Evolutionary conservation across 2,888 invertebrate species (phyloP).

Genomic region (Zhuqinia jingwanae): DNA sequence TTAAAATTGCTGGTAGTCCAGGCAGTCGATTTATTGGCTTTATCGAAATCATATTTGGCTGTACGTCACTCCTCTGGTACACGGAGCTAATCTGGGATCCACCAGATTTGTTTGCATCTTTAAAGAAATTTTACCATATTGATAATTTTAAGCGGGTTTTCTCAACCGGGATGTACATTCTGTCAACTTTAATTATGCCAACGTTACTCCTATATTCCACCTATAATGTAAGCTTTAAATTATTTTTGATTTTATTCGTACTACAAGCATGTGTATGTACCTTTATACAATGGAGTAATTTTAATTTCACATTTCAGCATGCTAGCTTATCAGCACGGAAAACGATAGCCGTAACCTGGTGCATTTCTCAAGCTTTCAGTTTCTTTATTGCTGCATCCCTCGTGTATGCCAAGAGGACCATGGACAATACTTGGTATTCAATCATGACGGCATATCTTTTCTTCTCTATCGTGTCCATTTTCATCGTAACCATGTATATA

Average conservation of each 20-base stretch:
- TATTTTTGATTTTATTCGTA: neutral
- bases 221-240: neutral
- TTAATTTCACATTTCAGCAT: neutral
- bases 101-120: no score
- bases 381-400: neutral
- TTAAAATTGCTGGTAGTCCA: no score
- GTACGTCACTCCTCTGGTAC: no score
- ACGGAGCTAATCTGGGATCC: no score
- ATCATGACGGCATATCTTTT: neutral
- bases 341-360: neutral
- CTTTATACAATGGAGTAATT: neutral
- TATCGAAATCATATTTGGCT: no score
- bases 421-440: neutral
- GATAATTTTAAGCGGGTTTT: no score
- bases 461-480: neutral
- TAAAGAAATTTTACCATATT: no score
- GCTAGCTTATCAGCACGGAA: neutral
- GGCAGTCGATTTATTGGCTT: no score
- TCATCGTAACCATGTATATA: conserved; percentile 6
- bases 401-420: no score
- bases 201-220: neutral
- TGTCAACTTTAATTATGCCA: neutral
- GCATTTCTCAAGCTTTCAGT: neutral
- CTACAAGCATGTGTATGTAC: no score
- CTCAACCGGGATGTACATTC: no score